phyloP scores from a whole-genome alignment of 2,797 vertebrate genomes.

The Amblyopsis hoosieri region DNA sequence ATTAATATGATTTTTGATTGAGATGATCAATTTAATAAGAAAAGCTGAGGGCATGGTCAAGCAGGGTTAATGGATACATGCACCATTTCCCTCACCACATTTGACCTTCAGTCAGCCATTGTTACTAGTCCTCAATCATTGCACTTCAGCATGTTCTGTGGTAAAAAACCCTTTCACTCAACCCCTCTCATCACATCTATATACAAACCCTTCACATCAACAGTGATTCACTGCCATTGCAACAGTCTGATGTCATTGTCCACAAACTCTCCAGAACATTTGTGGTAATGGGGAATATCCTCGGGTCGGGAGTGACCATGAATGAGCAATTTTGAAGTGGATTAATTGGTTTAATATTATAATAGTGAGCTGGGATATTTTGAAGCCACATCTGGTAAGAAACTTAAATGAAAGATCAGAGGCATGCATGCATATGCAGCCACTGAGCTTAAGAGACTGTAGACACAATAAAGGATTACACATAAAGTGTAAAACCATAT shows the following conservation, averaged over 20 bases:
- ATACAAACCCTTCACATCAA: neutral
- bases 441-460: neutral
- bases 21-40: no score
- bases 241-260: conserved; percentile 53
- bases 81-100: conserved; percentile 38
- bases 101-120: conserved; percentile 44
- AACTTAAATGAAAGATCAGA: neutral
- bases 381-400: neutral
- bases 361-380: conserved; percentile 4
- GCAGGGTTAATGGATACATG: no score
- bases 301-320: conserved; percentile 39
- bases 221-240: neutral
- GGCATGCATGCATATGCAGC: neutral
- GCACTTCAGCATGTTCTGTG: conserved; percentile 51
- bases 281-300: conserved; percentile 51
- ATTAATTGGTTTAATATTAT: conserved; percentile 30
- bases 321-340: conserved; percentile 48
- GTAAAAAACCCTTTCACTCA: conserved; percentile 16
- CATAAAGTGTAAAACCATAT: neutral
- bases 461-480: neutral
- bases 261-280: conserved; percentile 40
- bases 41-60: no score
- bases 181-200: neutral
- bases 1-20: no score
- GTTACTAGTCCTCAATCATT: conserved; percentile 58